phyloP scores from a whole-genome alignment of 2,888 invertebrate species.

The Chymomyza procnemis region DNA sequence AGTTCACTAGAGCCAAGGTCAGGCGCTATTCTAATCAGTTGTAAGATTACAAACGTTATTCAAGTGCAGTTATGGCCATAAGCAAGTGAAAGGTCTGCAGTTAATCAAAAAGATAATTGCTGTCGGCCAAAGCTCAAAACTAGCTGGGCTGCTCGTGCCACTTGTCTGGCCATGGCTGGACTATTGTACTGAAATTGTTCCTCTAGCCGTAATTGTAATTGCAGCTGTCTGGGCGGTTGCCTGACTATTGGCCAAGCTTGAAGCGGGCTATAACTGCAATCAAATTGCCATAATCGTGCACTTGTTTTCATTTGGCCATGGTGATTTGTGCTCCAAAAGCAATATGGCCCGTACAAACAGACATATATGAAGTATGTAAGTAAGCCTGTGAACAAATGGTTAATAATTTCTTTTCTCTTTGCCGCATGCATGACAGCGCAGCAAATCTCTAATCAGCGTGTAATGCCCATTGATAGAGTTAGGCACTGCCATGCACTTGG shows the following conservation, averaged over 20 bases:
- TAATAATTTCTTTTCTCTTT: neutral
- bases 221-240: constrained; percentile 16
- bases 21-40: constrained; percentile 14
- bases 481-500: neutral
- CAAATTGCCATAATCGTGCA: constrained; percentile 59
- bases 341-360: constrained; percentile 30
- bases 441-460: neutral
- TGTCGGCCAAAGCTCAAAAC: constrained; percentile 15
- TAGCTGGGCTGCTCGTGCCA: neutral
- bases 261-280: constrained; percentile 50
- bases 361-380: neutral
- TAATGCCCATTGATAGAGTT: neutral
- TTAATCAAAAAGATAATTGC: constrained; percentile 40
- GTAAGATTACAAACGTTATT: constrained; percentile 12
- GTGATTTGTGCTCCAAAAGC: constrained; percentile 36
- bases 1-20: constrained; percentile 31
- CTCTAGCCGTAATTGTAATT: constrained; percentile 36
- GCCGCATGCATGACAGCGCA: neutral
- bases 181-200: neutral
- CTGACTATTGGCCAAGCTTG: constrained; percentile 15
- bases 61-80: neutral
- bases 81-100: constrained; percentile 41
- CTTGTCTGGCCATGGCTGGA: neutral
- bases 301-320: constrained; percentile 57
- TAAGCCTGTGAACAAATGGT: neutral